phyloP scores from a whole-genome alignment of 2,888 invertebrate species.

The Trichopoda pennipes region DNA sequence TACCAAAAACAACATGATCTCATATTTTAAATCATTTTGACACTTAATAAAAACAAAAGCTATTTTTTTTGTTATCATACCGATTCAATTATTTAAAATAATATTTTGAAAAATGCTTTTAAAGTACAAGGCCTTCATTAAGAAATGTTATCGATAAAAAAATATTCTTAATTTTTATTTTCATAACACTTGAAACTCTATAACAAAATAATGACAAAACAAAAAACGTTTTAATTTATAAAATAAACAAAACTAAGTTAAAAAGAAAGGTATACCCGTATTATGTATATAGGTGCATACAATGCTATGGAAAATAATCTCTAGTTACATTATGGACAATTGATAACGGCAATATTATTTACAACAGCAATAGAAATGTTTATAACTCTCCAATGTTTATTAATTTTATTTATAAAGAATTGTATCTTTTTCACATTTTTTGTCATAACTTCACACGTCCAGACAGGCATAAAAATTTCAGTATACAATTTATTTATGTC shows the following conservation, averaged over 20 bases:
- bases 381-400: not conserved
- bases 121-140: not conserved
- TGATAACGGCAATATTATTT: slow-evolving; percentile 52
- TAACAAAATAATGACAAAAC: slow-evolving; percentile 14
- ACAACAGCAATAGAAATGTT: slow-evolving; percentile 7
- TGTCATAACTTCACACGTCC: not conserved
- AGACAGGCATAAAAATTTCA: slow-evolving; percentile 5
- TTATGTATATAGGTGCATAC: not conserved
- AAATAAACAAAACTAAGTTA: slow-evolving; percentile 41
- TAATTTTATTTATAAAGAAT: slow-evolving; percentile 4
- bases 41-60: slow-evolving; percentile 8
- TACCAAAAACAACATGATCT: not conserved
- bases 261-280: not conserved
- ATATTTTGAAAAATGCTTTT: not conserved
- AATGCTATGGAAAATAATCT: not conserved
- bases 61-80: not conserved
- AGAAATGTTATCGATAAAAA: too few species aligned
- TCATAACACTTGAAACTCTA: slow-evolving; percentile 10
- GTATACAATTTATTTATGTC: slow-evolving; percentile 3
- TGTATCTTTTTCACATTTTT: not conserved
- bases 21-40: not conserved
- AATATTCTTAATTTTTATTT: not conserved
- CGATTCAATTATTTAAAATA: slow-evolving; percentile 45
- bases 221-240: slow-evolving; percentile 55
- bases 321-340: slow-evolving; percentile 32